Percentiles rank a stretch among this genome's conserved stretches.
Conservation (phyloP, 2,888 invertebrate species). For the Stramonita haemastoma region DNA sequence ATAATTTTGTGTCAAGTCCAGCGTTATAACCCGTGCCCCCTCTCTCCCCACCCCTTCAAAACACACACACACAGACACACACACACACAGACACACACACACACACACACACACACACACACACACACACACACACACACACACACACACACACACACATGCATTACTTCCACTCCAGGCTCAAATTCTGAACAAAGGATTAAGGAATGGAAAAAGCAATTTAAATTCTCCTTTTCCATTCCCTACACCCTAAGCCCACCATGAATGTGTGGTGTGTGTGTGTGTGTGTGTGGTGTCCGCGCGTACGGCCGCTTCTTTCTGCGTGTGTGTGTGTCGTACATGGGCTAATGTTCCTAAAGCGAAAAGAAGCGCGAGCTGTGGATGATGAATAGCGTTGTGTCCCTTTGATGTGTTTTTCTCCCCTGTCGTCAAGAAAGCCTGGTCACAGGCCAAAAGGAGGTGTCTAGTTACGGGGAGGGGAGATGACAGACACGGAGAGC, state of each 20-base stretch:
- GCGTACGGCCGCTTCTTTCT: not conserved
- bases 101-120: not conserved
- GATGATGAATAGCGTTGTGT: constrained; percentile 12
- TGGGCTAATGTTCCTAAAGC: not conserved
- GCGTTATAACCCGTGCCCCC: no score
- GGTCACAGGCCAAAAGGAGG: not conserved
- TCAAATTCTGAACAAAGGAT: no score
- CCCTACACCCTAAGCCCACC: no score
- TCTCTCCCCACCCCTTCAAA: no score
- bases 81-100: not conserved
- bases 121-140: not conserved
- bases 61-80: not conserved
- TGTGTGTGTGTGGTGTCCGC: not conserved
- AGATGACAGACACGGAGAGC: no score
- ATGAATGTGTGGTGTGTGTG: not conserved
- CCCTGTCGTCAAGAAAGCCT: constrained; percentile 7
- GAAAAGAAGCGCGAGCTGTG: not conserved
- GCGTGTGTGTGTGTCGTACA: not conserved
- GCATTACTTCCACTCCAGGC: not conserved
- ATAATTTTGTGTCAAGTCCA: no score
- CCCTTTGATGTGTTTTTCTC: constrained; percentile 7
- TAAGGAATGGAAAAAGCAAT: no score
- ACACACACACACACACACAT: constrained; percentile 18
- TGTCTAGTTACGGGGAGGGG: constrained; percentile 9
- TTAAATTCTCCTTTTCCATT: no score